A percentile compares a stretch with the other conserved stretches of the same genome.
These are phyloP conservation scores for Apotomis betuletana DNA, from an alignment of 2,888 invertebrate species.

Conservation along the genomic window DNA sequence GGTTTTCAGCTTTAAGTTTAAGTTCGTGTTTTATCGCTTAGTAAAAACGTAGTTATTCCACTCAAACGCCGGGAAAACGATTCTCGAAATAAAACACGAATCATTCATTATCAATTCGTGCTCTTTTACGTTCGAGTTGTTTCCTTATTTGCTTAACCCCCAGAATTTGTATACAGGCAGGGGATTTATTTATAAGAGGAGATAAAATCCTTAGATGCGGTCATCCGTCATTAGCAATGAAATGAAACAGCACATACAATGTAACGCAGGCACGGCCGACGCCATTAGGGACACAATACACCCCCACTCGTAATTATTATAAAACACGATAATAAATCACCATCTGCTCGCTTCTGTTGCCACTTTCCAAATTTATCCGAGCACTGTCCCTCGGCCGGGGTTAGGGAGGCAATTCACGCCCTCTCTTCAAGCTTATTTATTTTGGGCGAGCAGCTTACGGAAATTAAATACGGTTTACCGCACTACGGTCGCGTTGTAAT, in stretches of 20 bases:
- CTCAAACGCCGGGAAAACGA: not conserved
- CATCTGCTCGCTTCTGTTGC: conserved; percentile 77
- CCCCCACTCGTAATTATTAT: conserved; percentile 74
- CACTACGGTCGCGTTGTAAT: conserved; percentile 61
- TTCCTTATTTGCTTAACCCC: not conserved
- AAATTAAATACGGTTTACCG: conserved; percentile 73
- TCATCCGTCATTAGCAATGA: conserved; percentile 43
- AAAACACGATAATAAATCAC: conserved; percentile 80
- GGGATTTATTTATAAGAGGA: conserved; percentile 33
- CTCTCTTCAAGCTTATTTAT: conserved; percentile 72
- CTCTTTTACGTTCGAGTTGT: conserved; percentile 1
- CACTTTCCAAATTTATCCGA: conserved; percentile 76
- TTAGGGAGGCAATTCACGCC: conserved; percentile 65
- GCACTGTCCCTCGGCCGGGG: conserved; percentile 42
- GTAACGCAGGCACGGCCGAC: conserved; percentile 57
- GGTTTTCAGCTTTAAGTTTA: conserved; percentile 3
- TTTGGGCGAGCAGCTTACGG: conserved; percentile 72
- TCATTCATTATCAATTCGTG: not conserved
- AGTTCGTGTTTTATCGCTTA: conserved; percentile 3
- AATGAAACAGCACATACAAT: conserved; percentile 58
- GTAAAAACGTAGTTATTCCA: not conserved
- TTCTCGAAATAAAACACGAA: conserved; percentile 5
- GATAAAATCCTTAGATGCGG: conserved; percentile 32
- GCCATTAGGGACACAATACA: conserved; percentile 67
- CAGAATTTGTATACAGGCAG: conserved; percentile 10